Evolutionary conservation across 2,888 invertebrate genomes (phyloP).

Genomic region (Cotesia congregata): DNA sequence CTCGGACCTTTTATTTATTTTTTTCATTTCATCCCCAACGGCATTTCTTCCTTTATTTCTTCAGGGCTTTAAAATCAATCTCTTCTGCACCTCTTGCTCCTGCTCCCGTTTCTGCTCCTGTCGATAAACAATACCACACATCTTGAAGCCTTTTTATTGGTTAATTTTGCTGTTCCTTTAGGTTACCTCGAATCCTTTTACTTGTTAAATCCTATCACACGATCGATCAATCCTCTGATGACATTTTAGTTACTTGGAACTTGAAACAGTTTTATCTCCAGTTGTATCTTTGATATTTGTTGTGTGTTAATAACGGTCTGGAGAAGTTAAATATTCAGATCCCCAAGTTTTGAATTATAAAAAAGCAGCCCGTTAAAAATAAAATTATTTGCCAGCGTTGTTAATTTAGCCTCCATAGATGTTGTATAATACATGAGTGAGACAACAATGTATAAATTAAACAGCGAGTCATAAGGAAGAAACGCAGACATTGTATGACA

Average conservation of each 20-base stretch:
- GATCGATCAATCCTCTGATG: conserved; percentile 21
- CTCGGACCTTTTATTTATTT: not conserved
- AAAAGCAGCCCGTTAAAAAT: not conserved
- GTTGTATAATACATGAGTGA: not conserved
- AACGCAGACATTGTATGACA: conserved; percentile 18
- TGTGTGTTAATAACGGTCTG: not conserved
- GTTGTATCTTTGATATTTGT: not conserved
- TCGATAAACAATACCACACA: not conserved
- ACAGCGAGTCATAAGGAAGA: conserved; percentile 3
- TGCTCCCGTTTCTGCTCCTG: not conserved
- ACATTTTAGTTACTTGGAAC: not conserved
- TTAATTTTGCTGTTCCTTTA: not conserved
- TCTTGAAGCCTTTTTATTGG: not conserved
- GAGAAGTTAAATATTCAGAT: no score
- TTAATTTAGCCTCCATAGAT: conserved; percentile 8
- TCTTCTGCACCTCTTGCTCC: not conserved
- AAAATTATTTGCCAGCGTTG: not conserved
- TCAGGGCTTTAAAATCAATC: not conserved
- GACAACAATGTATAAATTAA: conserved; percentile 3
- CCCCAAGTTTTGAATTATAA: no score
- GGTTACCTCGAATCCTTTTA: not conserved
- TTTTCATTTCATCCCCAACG: not conserved
- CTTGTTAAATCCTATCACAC: not conserved
- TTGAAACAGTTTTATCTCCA: not conserved
- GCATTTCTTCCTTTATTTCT: not conserved